Conservation (phyloP, 1,140 invertebrate species). For the Tetranychus urticae region DNA sequence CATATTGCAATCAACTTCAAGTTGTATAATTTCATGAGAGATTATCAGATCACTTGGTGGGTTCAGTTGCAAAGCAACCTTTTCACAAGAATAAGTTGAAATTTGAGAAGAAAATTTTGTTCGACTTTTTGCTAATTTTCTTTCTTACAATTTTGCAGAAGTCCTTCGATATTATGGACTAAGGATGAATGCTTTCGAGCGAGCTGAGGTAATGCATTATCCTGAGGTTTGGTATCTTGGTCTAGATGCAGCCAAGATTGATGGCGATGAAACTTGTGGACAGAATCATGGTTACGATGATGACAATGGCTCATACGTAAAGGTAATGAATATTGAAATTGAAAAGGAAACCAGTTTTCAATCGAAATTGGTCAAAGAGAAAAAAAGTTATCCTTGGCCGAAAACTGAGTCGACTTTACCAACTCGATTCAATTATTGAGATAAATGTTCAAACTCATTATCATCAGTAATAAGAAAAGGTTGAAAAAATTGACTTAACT, state of each 20-base stretch:
- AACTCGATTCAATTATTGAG: no score
- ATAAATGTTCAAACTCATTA: no score
- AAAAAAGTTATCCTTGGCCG: no score
- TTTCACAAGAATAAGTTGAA: background rate
- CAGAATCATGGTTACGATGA: slow-evolving; percentile 59
- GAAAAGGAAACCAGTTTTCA: background rate
- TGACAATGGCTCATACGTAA: slow-evolving; percentile 74
- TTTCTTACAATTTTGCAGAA: slow-evolving; percentile 27
- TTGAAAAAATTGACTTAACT: no score
- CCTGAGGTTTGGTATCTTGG: slow-evolving; percentile 73
- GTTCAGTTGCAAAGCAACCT: background rate
- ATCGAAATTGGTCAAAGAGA: no score
- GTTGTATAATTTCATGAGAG: no score
- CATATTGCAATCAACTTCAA: no score
- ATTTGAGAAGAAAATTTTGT: background rate
- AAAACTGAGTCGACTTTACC: no score
- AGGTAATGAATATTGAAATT: slow-evolving; percentile 29
- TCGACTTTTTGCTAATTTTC: background rate
- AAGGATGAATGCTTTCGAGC: slow-evolving; percentile 58
- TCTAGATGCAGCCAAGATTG: slow-evolving; percentile 53
- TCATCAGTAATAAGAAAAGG: no score
- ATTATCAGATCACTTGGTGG: no score
- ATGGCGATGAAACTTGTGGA: slow-evolving; percentile 45
- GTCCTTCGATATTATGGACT: slow-evolving; percentile 51
- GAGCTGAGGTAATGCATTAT: slow-evolving; percentile 33